Evolutionary conservation across 2,888 invertebrate species (phyloP), one percentile per base, ranked within the genome.

Genomic region (Yponomeuta evonymella): DNA sequence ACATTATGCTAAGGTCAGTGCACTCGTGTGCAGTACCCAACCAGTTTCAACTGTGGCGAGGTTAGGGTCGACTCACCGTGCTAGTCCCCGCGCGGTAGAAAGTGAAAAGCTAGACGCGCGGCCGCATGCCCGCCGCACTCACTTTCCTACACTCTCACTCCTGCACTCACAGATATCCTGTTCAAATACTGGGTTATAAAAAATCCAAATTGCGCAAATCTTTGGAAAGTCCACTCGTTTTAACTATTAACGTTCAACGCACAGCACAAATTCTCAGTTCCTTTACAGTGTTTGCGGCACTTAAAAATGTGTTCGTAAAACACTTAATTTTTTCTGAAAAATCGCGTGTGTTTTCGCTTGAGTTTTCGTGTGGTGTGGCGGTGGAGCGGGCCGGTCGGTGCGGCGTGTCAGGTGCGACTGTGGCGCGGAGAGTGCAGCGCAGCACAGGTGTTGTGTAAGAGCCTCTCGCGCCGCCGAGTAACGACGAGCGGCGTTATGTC

Each of bases 21-120:
- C 64, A 64, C 64, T 5, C 62, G n/a, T 58, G 48, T 67, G 62
- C 43, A 67, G 43, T 48, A n/a, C 23, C 67, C 48, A 67, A 23
- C 67, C 48, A 67, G 67, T 67, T 15, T 4, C n/a, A 23, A 12
- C 30, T 9, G 33, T 5, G 30, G 33, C 65, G 33, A 33, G 29
- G 65, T 33, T 30, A 48, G 62, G 76, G 74, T 76, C 78, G 79
- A 84, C 90, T 89, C 79, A 90, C 90, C 88, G 83, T 74, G 79
- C 78, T 79, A 80, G 83, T 86, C 87, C 87, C 87, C 87, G 84
- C 79, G 79, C 77, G 79, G 83, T 86, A 85, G 90, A 90, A 90
- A 90, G 90, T 88, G 90, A 90, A 90, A 89, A 81, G 70, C 63
- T 83, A 79, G 80, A 80, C 80, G 78, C 81, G 79, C 81, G 75